Base-by-base conservation (phyloP, 2,797 vertebrate genomes). In the Xenentodon cancila region DNA sequence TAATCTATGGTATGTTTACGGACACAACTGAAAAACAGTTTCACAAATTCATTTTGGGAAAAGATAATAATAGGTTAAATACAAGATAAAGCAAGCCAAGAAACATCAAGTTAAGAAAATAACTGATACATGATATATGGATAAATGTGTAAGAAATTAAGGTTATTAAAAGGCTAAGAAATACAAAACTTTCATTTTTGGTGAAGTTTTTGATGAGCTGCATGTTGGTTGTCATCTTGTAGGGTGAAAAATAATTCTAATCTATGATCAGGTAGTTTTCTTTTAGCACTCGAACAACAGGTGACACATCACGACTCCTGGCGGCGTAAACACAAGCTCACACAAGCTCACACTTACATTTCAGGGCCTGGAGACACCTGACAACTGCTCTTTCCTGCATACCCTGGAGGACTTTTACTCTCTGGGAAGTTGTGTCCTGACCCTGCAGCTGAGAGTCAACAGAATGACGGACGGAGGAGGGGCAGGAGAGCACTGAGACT, bases 331-430 rank as follows among this genome's bases (percentile, higher is more conserved):
- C 34, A 37, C 34, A 13, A 3, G 34, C 43, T 52, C n/a, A 12
- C 34, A 37, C 34, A 13, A 3, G 34, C 43, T 52, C n/a, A 48
- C 5, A 22, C 25, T 7, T 12, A n/a, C 48, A 21, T 40, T 18
- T 34, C 50, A 19, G 50, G 5, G 20, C 19, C 9, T 5, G 52
- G 67, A 64, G 44, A 60, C 37, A 51, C 60, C 62, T 60, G 6
- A 5, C 19, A 53, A 19, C 40, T 51, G 62, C 81, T 58, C 67
- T 70, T 63, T 61, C 52, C 75, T 59, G 62, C 69, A 68, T 21
- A 51, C 58, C 60, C 30, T 58, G 64, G 71, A 83, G 77, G 74
- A 78, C 73, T 73, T 82, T 54, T 52, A 61, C 77, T 68, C 66
- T 61, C 59, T 5, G 49, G 27, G 40, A 64, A 72, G 64, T 83